A percentile compares a stretch with the other conserved stretches of the same genome.
phyloP scores from a whole-genome alignment of 2,888 invertebrate species.

The Phorcus lineatus region DNA sequence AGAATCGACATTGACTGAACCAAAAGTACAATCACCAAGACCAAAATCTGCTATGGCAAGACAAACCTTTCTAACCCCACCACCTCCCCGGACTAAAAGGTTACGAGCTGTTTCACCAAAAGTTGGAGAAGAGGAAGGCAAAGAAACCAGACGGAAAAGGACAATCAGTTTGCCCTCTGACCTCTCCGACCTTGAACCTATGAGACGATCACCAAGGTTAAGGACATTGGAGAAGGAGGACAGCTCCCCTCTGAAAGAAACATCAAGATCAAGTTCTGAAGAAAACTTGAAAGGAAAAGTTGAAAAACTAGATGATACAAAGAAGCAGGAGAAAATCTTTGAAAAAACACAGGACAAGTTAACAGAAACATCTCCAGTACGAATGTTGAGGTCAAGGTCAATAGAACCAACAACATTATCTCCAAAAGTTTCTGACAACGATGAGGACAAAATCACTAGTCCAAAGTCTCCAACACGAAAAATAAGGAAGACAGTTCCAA shows the following conservation, averaged over 20 bases:
- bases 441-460: no score
- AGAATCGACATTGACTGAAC: not conserved
- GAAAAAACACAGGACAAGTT: no score
- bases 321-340: no score
- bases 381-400: not conserved
- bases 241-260: not conserved
- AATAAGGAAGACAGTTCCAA: no score
- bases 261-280: not conserved
- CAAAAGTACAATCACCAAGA: not conserved
- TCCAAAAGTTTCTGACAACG: no score
- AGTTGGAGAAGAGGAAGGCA: not conserved
- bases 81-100: not conserved
- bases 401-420: not conserved
- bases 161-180: not conserved
- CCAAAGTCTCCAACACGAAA: no score
- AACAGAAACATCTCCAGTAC: not conserved
- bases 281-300: not conserved
- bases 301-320: not conserved
- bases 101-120: not conserved
- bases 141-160: not conserved
- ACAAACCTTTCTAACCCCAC: not conserved
- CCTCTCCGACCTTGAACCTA: not conserved
- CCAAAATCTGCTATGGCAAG: not conserved
- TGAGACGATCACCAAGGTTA: not conserved
- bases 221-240: not conserved